These are phyloP conservation scores for Anguilla rostrata DNA, from an alignment of 2,113 vertebrate species.

Conservation along the genomic window DNA sequence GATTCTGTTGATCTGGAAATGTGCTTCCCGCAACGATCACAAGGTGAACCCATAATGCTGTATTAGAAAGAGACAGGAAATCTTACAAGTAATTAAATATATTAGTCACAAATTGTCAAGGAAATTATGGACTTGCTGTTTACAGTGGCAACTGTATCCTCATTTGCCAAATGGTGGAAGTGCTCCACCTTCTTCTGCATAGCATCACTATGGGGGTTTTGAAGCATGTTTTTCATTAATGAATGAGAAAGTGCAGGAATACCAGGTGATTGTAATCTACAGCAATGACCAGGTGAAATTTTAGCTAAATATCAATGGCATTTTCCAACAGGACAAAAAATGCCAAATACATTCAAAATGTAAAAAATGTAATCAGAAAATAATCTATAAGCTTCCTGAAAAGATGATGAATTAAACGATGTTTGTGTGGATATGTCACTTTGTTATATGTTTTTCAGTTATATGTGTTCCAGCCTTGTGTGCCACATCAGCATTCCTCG, in stretches of 20 bases:
- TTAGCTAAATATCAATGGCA: not conserved
- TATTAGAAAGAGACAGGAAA: not conserved
- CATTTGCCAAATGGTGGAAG: too few relatives aligned
- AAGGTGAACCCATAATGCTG: not conserved
- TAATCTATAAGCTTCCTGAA: not conserved
- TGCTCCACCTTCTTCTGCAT: too few relatives aligned
- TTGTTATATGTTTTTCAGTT: not conserved
- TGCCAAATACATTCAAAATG: too few relatives aligned
- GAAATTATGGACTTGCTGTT: not conserved
- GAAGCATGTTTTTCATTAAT: too few relatives aligned
- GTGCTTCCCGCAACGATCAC: not conserved
- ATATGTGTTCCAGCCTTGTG: not conserved
- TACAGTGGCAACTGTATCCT: too few relatives aligned
- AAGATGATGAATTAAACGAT: not conserved
- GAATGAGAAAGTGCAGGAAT: not conserved
- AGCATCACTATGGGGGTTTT: too few relatives aligned
- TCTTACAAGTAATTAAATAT: too few relatives aligned
- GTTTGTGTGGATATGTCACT: not conserved
- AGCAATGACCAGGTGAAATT: not conserved
- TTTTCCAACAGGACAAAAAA: too few relatives aligned
- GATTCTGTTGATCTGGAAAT: not conserved
- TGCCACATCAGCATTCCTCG: not conserved
- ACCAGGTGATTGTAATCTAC: not conserved
- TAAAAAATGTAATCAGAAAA: too few relatives aligned
- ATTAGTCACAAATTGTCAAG: too few relatives aligned